Base-by-base conservation (phyloP, 92 coral and sea anemone genomes). In the Zoanthus sociatus region DNA sequence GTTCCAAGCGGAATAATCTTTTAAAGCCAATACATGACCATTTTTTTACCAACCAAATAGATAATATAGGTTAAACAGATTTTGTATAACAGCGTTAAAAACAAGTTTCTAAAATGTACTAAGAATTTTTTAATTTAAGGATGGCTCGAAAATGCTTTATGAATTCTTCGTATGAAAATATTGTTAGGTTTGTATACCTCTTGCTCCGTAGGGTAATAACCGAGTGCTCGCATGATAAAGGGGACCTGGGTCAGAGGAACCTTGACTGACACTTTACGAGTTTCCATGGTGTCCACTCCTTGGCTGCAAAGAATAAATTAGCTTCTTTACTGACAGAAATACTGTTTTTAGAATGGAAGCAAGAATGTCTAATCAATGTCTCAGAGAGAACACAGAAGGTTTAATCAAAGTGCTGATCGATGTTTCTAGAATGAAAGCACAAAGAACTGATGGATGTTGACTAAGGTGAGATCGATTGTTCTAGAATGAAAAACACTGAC, bases 121-220 rank as follows among this genome's bases (percentile, higher is more conserved):
- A 37, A 37, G 42, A 37, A 2, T 37, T 37, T 37, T 14, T 58
- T 15, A 58, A 58, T 58, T 58, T 14, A 58, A 58, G 3, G 17
- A 58, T 18, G 17, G n/a, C 17, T 58, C 6, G 14, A 58, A 58
- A 18, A 14, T 12, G 15, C n/a, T 7, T 5, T 56, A 56, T 56
- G 1, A 37, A 37, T 37, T 17, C 69, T 17, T 17, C 8, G 16
- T 16, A 63, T 16, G 18, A 63, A 63, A 16, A 13, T 69, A 33
- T 9, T 69, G 74, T 33, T 69, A 32, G 45, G 9, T 26, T 44
- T 6, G 16, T 85, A 31, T 76, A 95, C 99, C 94, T 97, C 99
- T 83, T 97, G 99, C 73, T 97, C 99, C 0, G 99, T 88, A 18
- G 99, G 99, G 78, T 95, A 97, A 76, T 92, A 97, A 12, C 99